phyloP scores from a whole-genome alignment of 2,888 invertebrate species.

The Labia minor region DNA sequence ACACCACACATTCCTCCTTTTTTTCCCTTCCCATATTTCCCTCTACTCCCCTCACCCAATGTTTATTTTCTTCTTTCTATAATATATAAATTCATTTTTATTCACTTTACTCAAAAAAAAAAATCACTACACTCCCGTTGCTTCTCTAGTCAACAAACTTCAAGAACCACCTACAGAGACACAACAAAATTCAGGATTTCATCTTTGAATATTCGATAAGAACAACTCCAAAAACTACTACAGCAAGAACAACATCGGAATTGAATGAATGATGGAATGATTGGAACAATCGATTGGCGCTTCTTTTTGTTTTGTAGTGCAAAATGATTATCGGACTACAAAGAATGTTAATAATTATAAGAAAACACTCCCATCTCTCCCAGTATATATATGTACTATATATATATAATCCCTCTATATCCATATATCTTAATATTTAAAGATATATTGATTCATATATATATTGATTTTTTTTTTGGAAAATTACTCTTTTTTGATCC shows the following conservation, averaged over 20 bases:
- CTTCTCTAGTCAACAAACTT: constrained; percentile 8
- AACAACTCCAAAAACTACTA: neutral
- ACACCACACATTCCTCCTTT: too few species aligned
- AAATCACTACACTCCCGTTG: neutral
- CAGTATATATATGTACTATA: neutral
- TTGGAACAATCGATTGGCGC: neutral
- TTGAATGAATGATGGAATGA: neutral
- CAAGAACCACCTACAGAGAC: too few species aligned
- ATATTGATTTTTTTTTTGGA: neutral
- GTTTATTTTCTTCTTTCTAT: too few species aligned
- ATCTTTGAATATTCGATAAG: too few species aligned
- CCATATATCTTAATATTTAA: constrained; percentile 4
- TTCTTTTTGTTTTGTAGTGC: neutral
- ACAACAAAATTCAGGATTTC: too few species aligned
- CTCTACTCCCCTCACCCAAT: neutral
- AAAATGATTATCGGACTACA: constrained; percentile 13
- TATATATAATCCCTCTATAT: neutral
- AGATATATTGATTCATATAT: neutral
- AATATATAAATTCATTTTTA: too few species aligned
- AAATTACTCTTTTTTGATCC: too few species aligned
- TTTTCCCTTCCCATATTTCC: neutral
- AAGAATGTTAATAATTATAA: neutral
- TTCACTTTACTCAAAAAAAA: too few species aligned
- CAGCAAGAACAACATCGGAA: neutral
- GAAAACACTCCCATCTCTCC: neutral